A percentile compares a stretch with the other conserved stretches of the same genome.
These are phyloP conservation scores for Polylopha cassiicola DNA, from an alignment of 2,888 invertebrate genomes.

Conservation along the genomic window DNA sequence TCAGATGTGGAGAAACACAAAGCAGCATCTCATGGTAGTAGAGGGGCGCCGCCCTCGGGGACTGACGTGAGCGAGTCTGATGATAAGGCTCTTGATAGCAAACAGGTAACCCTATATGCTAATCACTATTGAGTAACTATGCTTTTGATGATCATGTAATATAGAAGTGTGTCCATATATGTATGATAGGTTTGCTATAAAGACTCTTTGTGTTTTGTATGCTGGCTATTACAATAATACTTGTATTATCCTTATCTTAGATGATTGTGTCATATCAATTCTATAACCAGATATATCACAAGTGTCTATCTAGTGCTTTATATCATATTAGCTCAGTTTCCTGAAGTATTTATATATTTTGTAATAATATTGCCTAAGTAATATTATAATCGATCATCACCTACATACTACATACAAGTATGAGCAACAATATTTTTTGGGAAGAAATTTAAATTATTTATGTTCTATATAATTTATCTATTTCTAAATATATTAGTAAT, in stretches of 20 bases:
- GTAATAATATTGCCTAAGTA: no score
- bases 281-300: constrained; percentile 12
- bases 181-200: constrained; percentile 1
- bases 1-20: constrained; percentile 92
- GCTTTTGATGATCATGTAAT: constrained; percentile 1
- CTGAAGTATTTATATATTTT: no score
- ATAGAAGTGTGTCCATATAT: not conserved
- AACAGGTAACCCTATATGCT: constrained; percentile 52
- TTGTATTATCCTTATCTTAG: constrained; percentile 19
- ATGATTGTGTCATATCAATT: constrained; percentile 21
- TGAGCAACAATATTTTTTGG: no score
- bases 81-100: constrained; percentile 68
- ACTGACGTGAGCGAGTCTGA: constrained; percentile 62
- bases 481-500: no score
- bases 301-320: no score
- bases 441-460: no score
- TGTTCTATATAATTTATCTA: no score
- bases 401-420: no score
- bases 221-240: constrained; percentile 17
- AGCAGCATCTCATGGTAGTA: constrained; percentile 67
- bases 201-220: constrained; percentile 11
- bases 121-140: constrained; percentile 25
- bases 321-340: no score
- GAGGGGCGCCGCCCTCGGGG: constrained; percentile 71
- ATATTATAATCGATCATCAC: no score